phyloP scores from a whole-genome alignment of 2,113 vertebrate species.

The Hylia prasina region DNA sequence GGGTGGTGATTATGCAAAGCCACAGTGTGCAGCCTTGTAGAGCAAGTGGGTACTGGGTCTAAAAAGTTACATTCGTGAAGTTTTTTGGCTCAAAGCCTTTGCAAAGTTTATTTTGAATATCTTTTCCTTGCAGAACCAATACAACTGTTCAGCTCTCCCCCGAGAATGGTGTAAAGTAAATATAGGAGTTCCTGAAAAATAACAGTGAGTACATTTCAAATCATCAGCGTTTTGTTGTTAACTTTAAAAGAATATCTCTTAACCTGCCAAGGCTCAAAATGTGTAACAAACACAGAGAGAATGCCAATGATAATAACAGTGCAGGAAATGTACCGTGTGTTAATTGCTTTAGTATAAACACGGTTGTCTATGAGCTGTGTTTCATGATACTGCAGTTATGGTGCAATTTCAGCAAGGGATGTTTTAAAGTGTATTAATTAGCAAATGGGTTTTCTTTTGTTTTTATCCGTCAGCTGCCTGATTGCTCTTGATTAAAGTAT shows the following conservation, averaged over 20 bases:
- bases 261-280: background rate
- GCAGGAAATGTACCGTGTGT: constrained; percentile 10
- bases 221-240: background rate
- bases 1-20: background rate
- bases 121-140: constrained; percentile 25
- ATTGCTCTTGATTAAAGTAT: background rate
- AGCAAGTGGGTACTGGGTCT: background rate
- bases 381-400: background rate
- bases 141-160: background rate
- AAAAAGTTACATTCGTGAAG: background rate
- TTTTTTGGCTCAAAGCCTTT: background rate
- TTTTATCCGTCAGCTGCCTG: background rate
- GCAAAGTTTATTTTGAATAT: constrained; percentile 14
- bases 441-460: background rate
- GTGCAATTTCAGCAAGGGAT: background rate
- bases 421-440: background rate
- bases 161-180: background rate
- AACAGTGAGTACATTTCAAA: constrained; percentile 39
- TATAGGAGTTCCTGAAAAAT: constrained; percentile 36
- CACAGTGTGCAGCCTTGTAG: background rate
- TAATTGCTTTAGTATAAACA: constrained; percentile 38
- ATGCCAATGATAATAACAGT: background rate
- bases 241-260: background rate
- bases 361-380: background rate
- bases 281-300: background rate